Percentiles rank a stretch among this genome's conserved stretches.
phyloP scores from a whole-genome alignment of 2,888 invertebrate genomes.

The Melinaea menophilus region DNA sequence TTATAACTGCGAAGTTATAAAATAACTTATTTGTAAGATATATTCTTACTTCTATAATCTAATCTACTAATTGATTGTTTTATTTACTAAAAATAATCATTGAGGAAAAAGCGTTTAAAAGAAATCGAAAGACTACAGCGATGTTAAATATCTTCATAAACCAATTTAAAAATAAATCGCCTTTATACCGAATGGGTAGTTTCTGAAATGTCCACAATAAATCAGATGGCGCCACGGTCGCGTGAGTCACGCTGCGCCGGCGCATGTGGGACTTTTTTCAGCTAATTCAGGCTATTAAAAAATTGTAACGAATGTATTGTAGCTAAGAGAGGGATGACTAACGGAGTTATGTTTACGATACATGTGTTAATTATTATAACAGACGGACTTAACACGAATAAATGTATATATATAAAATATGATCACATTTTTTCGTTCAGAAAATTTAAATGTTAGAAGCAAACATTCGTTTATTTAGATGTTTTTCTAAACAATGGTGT shows the following conservation, averaged over 20 bases:
- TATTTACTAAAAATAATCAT: neutral
- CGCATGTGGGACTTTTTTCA: constrained; percentile 40
- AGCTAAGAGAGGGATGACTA: too few species aligned
- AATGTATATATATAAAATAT: too few species aligned
- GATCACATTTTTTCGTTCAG: too few species aligned
- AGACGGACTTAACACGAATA: too few species aligned
- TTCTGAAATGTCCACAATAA: constrained; percentile 52
- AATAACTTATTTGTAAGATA: neutral
- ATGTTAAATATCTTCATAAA: constrained; percentile 1
- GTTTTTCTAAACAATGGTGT: too few species aligned
- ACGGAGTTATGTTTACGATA: too few species aligned
- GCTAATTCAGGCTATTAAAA: constrained; percentile 43
- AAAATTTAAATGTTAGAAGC: too few species aligned
- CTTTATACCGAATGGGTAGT: constrained; percentile 41
- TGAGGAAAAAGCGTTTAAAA: neutral
- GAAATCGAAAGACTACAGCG: neutral
- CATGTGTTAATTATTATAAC: too few species aligned
- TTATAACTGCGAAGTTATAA: too few species aligned
- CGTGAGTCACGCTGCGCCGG: constrained; percentile 52
- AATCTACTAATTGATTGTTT: neutral
- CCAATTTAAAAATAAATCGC: constrained; percentile 33
- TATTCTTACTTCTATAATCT: neutral
- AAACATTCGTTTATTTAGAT: too few species aligned
- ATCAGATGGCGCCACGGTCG: constrained; percentile 63
- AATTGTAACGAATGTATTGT: constrained; percentile 3